A percentile compares a stretch with the other conserved stretches of the same genome.
phyloP scores from a whole-genome alignment of 1,140 invertebrate species.

The Monochamus saltuarius region DNA sequence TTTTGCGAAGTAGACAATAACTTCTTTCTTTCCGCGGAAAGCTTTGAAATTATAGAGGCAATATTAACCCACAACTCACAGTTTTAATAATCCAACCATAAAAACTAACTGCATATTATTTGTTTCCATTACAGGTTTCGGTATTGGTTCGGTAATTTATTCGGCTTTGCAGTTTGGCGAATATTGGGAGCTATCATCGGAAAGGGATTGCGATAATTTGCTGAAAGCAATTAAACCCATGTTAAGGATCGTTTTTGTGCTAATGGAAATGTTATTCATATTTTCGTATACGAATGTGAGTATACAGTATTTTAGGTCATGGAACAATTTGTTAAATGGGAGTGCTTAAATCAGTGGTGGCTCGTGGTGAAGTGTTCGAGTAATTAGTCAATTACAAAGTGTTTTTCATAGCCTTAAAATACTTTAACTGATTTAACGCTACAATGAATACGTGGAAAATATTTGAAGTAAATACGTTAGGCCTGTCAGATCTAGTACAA shows the following conservation, averaged over 20 bases:
- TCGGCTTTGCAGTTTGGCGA: constrained; percentile 67
- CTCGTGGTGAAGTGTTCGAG: too few relatives aligned
- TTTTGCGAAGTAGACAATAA: constrained; percentile 1
- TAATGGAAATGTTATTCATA: constrained; percentile 69
- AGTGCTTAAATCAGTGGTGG: neutral
- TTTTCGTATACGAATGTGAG: constrained; percentile 66
- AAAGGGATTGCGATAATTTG: constrained; percentile 57
- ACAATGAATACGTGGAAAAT: too few relatives aligned
- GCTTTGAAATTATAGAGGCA: too few relatives aligned
- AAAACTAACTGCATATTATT: constrained; percentile 28
- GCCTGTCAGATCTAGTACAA: too few relatives aligned
- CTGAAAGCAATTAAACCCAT: constrained; percentile 60
- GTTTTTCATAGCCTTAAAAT: too few relatives aligned
- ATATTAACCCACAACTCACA: too few relatives aligned
- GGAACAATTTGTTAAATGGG: too few relatives aligned
- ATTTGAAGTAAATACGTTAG: too few relatives aligned
- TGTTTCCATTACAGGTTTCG: constrained; percentile 56
- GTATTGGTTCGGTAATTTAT: constrained; percentile 69
- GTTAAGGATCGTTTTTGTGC: constrained; percentile 61
- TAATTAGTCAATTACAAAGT: too few relatives aligned
- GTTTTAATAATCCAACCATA: neutral
- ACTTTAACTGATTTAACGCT: too few relatives aligned
- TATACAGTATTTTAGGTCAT: constrained; percentile 14
- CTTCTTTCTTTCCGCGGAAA: too few relatives aligned
- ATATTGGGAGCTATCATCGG: constrained; percentile 59